Percentiles rank a stretch among this genome's conserved stretches.
Conservation (phyloP, 2,888 invertebrate species). For the Mythimna lalbum region DNA sequence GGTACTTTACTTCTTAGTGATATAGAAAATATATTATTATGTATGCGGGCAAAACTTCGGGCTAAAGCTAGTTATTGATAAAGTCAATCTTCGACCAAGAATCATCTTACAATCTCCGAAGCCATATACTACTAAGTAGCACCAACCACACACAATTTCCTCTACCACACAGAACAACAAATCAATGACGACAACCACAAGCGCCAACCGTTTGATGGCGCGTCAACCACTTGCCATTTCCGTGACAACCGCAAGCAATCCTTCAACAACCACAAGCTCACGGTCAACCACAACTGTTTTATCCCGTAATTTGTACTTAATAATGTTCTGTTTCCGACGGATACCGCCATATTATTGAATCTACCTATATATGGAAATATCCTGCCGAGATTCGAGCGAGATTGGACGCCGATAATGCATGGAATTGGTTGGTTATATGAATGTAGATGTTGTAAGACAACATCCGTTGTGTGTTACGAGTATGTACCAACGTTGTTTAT, state of each 20-base stretch:
- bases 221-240: constrained; percentile 62
- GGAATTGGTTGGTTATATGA: constrained; percentile 29
- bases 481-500: too few species aligned
- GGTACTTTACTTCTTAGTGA: too few species aligned
- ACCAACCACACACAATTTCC: constrained; percentile 28
- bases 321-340: constrained; percentile 51
- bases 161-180: constrained; percentile 30
- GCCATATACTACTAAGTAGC: neutral
- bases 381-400: constrained; percentile 28
- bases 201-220: constrained; percentile 51
- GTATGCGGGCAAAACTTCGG: too few species aligned
- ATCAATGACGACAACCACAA: constrained; percentile 48
- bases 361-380: constrained; percentile 53
- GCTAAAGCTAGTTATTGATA: neutral
- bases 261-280: constrained; percentile 61
- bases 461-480: constrained; percentile 26
- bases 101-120: neutral
- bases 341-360: constrained; percentile 44
- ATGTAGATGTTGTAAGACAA: constrained; percentile 17
- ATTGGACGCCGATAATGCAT: constrained; percentile 48
- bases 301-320: constrained; percentile 64
- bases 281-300: constrained; percentile 66
- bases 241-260: constrained; percentile 62
- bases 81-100: neutral
- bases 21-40: too few species aligned